Percentiles rank a stretch among this genome's conserved stretches.
Evolutionary conservation across 2,113 vertebrate species (phyloP).

Genomic region (Phylloscopus trochilus): DNA sequence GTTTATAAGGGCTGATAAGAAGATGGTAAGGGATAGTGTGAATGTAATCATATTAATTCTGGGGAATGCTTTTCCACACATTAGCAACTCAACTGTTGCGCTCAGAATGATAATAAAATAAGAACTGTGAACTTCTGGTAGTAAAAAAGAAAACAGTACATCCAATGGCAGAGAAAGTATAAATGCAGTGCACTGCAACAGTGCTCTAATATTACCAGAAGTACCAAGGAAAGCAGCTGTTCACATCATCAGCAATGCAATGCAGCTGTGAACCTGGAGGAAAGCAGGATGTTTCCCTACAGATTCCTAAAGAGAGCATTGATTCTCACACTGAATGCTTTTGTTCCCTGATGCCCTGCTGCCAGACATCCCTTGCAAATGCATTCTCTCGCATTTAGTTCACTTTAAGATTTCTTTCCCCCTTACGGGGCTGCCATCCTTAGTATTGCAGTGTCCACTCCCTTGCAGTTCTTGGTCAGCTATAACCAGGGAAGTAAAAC

Average conservation of each 20-base stretch:
- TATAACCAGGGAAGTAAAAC: neutral
- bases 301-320: neutral
- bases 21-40: neutral
- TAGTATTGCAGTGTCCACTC: neutral
- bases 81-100: neutral
- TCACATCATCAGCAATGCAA: neutral
- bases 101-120: neutral
- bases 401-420: neutral
- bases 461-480: neutral
- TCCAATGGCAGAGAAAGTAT: neutral
- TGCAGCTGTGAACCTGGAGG: neutral
- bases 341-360: neutral
- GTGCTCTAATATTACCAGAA: neutral
- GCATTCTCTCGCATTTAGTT: neutral
- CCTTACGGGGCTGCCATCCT: neutral
- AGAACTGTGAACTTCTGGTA: neutral
- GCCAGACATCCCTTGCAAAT: neutral
- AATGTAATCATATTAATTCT: constrained; percentile 13
- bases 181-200: neutral
- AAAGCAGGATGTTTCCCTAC: neutral
- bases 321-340: neutral
- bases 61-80: neutral
- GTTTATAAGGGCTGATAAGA: constrained; percentile 16
- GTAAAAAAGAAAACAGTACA: neutral
- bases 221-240: neutral